phyloP scores from a whole-genome alignment of 1,140 invertebrate genomes.

The Euschistus heros region DNA sequence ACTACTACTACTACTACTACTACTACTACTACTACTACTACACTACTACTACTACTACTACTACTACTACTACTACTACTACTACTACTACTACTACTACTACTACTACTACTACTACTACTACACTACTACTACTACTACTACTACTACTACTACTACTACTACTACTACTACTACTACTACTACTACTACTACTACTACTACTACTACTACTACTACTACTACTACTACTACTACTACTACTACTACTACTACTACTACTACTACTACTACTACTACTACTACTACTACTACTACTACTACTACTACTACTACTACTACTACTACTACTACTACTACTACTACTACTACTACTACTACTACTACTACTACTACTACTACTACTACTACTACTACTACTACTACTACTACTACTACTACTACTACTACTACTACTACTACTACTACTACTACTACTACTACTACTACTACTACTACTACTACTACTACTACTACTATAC shows the following conservation, averaged over 20 bases:
- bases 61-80: conserved; percentile 18
- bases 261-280: conserved; percentile 18
- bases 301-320: conserved; percentile 15
- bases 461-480: conserved; percentile 16
- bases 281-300: conserved; percentile 13
- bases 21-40: conserved; percentile 1
- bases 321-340: conserved; percentile 16
- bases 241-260: conserved; percentile 14
- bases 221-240: conserved; percentile 15
- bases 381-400: conserved; percentile 16
- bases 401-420: conserved; percentile 16
- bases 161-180: conserved; percentile 20
- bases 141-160: conserved; percentile 22
- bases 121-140: conserved; percentile 22
- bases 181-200: conserved; percentile 20
- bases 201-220: conserved; percentile 18
- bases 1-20: not conserved
- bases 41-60: conserved; percentile 22
- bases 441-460: conserved; percentile 16
- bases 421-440: conserved; percentile 16
- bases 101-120: conserved; percentile 6
- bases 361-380: conserved; percentile 16
- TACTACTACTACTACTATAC: no score
- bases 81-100: conserved; percentile 6
- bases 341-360: conserved; percentile 16